A percentile compares a stretch with the other conserved stretches of the same genome.
phyloP scores from a whole-genome alignment of 1,140 invertebrate genomes.

The Brachionus asplanchnoidis region DNA sequence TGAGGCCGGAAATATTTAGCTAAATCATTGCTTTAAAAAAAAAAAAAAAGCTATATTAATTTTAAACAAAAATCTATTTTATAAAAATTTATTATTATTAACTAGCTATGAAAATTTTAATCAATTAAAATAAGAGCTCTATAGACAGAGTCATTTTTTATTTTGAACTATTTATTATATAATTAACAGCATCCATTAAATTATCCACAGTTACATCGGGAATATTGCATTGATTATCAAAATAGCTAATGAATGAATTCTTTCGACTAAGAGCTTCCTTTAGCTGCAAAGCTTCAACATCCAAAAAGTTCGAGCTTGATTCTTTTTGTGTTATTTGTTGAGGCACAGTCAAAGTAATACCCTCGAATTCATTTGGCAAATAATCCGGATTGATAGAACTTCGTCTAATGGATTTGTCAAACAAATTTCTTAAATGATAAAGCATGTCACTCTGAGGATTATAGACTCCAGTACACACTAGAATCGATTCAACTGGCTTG shows the following conservation, averaged over 20 bases:
- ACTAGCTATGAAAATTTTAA: no score
- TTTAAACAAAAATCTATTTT: no score
- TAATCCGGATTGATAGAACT: not conserved
- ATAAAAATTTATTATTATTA: no score
- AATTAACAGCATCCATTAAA: slow-evolving; percentile 37
- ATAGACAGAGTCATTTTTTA: not conserved
- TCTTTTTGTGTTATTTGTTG: not conserved
- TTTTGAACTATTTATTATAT: slow-evolving; percentile 26
- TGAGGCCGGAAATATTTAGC: no score
- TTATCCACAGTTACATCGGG: slow-evolving; percentile 36
- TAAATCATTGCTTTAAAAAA: no score
- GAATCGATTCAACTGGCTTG: slow-evolving; percentile 52
- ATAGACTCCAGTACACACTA: slow-evolving; percentile 56
- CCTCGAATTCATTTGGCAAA: not conserved
- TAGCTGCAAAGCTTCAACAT: not conserved
- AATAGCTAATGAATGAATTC: slow-evolving; percentile 34
- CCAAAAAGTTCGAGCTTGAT: not conserved
- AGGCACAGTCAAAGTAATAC: not conserved
- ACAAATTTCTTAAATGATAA: slow-evolving; percentile 16
- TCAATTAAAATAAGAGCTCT: no score
- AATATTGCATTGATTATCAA: slow-evolving; percentile 25
- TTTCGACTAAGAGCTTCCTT: slow-evolving; percentile 10
- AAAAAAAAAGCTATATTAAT: no score
- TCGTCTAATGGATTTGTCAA: not conserved
- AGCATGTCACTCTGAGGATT: slow-evolving; percentile 31